Evolutionary conservation across 2,113 vertebrate genomes (phyloP).

Genomic region (Anhinga anhinga): DNA sequence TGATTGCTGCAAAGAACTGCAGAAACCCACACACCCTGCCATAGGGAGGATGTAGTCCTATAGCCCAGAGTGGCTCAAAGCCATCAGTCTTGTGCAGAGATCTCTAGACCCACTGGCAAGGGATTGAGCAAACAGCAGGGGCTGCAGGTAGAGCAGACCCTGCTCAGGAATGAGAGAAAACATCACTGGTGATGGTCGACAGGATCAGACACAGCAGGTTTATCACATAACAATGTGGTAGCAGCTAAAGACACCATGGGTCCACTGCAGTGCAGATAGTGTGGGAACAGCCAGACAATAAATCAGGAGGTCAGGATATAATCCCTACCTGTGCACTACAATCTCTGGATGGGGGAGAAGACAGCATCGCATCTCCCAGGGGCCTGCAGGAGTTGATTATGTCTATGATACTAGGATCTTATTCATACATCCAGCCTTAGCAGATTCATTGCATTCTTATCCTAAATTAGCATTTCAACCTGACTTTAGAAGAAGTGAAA

Average conservation of each 20-base stretch:
- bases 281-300: neutral
- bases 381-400: neutral
- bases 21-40: neutral
- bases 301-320: neutral
- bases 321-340: neutral
- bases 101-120: neutral
- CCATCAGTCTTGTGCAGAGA: too few species aligned
- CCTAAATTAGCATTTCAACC: neutral
- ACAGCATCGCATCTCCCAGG: neutral
- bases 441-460: neutral
- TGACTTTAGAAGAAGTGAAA: neutral
- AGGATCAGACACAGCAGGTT: neutral
- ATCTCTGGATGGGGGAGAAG: neutral
- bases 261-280: neutral
- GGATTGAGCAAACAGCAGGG: neutral
- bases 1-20: neutral
- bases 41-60: neutral
- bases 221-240: rapidly evolving
- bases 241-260: neutral
- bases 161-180: neutral
- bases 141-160: neutral
- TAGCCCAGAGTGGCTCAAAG: neutral
- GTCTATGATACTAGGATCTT: neutral
- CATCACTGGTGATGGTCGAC: neutral
- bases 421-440: neutral